A percentile compares a stretch with the other conserved stretches of the same genome.
These are phyloP conservation scores for Meloidogyne hapla DNA, from an alignment of 1,140 invertebrate genomes.

Conservation along the genomic window DNA sequence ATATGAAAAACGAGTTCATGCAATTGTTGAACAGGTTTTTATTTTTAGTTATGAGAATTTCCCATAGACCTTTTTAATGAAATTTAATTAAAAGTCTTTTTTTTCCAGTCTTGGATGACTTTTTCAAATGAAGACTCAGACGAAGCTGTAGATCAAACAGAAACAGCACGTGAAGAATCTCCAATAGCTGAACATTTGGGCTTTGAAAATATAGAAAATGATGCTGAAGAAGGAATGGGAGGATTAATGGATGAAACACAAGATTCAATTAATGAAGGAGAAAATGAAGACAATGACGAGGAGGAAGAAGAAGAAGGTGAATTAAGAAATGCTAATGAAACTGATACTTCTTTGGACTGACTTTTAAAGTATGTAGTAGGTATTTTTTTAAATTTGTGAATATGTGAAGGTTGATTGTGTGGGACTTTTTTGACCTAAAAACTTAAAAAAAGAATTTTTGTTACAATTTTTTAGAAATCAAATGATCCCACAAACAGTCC, in stretches of 20 bases:
- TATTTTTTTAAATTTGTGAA: not conserved
- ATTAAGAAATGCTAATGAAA: not conserved
- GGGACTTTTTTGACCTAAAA: too few species aligned
- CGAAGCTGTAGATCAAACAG: constrained; percentile 7
- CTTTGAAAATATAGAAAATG: not conserved
- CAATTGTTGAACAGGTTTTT: constrained; percentile 81
- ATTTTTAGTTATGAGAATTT: constrained; percentile 2
- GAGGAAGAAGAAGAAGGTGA: constrained; percentile 6
- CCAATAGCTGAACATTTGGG: not conserved
- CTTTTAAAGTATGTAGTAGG: not conserved
- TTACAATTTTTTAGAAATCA: too few species aligned
- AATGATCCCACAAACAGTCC: too few species aligned
- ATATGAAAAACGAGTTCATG: constrained; percentile 93
- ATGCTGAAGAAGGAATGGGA: not conserved
- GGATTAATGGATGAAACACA: not conserved
- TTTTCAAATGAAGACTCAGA: constrained; percentile 52
- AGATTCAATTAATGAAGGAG: not conserved
- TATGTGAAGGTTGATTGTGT: too few species aligned
- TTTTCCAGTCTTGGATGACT: constrained; percentile 53
- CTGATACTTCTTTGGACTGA: not conserved
- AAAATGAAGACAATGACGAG: not conserved
- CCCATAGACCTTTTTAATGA: too few species aligned
- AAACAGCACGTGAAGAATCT: constrained; percentile 4
- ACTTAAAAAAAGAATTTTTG: too few species aligned
- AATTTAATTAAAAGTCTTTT: constrained; percentile 32